Evolutionary conservation across 2,113 vertebrate genomes (phyloP), one percentile per base, ranked within the genome.

Genomic region (Halcyon malimbica): DNA sequence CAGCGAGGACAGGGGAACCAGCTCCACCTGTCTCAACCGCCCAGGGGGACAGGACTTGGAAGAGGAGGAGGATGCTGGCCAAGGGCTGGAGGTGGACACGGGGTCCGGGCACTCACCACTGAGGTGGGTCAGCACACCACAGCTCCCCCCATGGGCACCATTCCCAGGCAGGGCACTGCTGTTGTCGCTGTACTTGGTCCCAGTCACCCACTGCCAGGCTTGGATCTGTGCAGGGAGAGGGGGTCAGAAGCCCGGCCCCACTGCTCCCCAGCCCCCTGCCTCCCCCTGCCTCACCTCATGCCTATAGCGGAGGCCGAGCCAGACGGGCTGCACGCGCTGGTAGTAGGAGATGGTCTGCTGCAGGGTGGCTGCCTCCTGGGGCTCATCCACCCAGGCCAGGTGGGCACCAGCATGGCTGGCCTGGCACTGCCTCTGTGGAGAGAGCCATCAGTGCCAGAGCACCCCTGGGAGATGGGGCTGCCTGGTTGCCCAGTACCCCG

Each of bases 201-300:
- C 97, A 2, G 5, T 92, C 0, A 10, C 6, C 98, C 98, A 98
- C 75, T 73, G 54, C 98, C 98, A 98, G 11, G 14, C 14, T 10
- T 11, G 70, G 3, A 3, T 91, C 98, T 98, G 89, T 16, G 24
- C 33, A 16, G 8, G 37, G 71, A 83, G 19, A 51, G 13, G 6
- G 0, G n/a, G n/a, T 93, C 65, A 90, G 48, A 54, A 33, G 7
- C 31, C 25, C 0, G 12, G 46, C 20, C 24, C 51, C 0, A 5
- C 42, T 28, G 16, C 21, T 17, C 7, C 14, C 7, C 1, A 2
- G 1, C 4, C 19, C 13, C 4, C 3, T 5, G 1, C 3, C 9
- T 1, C 41, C 6, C 31, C 8, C 26, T 10, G 56, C 9, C 39
- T 96, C 96, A 98, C 97, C 98, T 97, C 54, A 2, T 24, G 16